These are phyloP conservation scores for Pipra filicauda DNA, from an alignment of 2,113 vertebrate genomes.

Conservation along the genomic window DNA sequence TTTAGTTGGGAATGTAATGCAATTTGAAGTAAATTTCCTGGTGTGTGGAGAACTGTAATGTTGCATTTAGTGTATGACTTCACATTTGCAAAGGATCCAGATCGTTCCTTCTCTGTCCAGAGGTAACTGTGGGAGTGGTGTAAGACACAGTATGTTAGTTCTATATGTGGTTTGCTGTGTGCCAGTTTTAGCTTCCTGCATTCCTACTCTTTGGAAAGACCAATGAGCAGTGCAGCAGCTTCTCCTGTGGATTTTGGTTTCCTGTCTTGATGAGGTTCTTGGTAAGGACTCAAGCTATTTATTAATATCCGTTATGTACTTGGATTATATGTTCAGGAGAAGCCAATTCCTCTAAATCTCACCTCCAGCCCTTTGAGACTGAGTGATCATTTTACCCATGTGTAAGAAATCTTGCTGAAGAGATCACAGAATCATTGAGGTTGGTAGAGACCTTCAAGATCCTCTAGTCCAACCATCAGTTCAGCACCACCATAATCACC, in stretches of 20 bases:
- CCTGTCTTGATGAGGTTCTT: background rate
- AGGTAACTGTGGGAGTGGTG: background rate
- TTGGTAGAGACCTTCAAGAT: background rate
- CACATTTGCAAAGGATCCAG: background rate
- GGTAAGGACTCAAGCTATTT: background rate
- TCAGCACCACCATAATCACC: background rate
- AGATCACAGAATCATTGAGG: background rate
- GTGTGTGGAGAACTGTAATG: background rate
- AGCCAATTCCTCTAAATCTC: background rate
- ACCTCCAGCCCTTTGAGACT: background rate
- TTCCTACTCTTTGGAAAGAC: background rate
- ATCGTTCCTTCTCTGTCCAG: background rate
- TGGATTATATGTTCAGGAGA: background rate
- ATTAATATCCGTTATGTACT: background rate
- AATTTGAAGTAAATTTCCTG: conserved; percentile 36
- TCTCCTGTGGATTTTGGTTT: background rate
- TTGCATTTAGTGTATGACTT: background rate
- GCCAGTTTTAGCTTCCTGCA: background rate
- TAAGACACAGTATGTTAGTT: background rate
- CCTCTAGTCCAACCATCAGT: background rate
- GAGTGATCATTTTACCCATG: background rate
- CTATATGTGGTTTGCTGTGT: accelerated
- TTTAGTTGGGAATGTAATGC: background rate
- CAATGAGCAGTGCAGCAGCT: background rate
- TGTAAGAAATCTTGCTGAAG: background rate